These are phyloP conservation scores for Megaceryle alcyon DNA, from an alignment of 2,797 vertebrate species.

Conservation along the genomic window DNA sequence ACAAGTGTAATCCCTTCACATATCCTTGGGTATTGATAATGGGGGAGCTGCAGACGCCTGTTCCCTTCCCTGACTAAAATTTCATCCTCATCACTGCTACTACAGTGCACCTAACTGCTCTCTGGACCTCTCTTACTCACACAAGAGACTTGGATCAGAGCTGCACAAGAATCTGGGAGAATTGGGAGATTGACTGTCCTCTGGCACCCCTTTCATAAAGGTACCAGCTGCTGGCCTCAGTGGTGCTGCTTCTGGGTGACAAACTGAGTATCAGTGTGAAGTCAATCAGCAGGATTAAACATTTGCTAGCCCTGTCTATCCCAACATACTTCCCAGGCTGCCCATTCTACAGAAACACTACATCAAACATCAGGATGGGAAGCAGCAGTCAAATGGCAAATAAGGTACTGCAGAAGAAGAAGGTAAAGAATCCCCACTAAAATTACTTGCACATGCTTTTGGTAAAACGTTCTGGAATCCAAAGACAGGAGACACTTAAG, in stretches of 20 bases:
- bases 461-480: not conserved
- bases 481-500: not conserved
- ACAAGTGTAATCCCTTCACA: not conserved
- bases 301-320: not conserved
- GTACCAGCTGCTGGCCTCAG: not conserved
- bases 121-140: not conserved
- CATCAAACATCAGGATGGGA: not conserved
- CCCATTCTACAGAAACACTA: not conserved
- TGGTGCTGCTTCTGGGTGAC: not conserved
- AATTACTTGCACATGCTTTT: not conserved
- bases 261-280: not conserved
- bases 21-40: accelerated
- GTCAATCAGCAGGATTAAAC: not conserved
- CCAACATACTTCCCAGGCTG: not conserved
- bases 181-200: not conserved
- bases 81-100: not conserved
- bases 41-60: not conserved
- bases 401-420: not conserved
- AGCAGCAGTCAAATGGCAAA: not conserved
- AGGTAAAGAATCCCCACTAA: not conserved
- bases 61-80: not conserved
- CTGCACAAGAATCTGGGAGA: not conserved
- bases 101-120: not conserved
- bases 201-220: not conserved
- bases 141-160: not conserved